A percentile compares a stretch with the other conserved stretches of the same genome.
Evolutionary conservation across 2,797 vertebrate genomes (phyloP).

Genomic region (Crenichthys baileyi): DNA sequence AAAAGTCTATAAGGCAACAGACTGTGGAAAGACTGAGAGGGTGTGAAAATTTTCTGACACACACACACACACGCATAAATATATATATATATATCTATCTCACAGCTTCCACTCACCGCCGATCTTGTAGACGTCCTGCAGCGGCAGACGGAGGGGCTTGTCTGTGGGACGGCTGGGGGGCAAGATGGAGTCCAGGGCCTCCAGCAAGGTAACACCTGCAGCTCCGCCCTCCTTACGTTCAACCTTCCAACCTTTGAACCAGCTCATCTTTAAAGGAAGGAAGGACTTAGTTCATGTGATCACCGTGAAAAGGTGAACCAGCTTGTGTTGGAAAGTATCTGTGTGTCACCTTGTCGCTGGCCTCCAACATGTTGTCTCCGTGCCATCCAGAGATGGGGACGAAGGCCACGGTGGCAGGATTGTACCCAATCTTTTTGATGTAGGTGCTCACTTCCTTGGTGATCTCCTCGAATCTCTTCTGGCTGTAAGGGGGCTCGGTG

Average conservation of each 20-base stretch:
- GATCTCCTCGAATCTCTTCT: conserved; percentile 83
- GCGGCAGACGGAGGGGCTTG: conserved; percentile 92
- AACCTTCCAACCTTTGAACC: conserved; percentile 97
- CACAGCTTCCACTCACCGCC: conserved; percentile 78
- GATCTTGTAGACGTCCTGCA: conserved; percentile 97
- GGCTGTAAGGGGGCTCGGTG: conserved; percentile 85
- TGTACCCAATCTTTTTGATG: conserved; percentile 89
- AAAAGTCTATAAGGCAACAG: not conserved
- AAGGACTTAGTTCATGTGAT: not conserved
- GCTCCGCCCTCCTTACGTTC: conserved; percentile 90
- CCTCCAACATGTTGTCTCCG: conserved; percentile 87
- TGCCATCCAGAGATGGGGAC: conserved; percentile 86
- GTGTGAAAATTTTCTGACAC: not conserved
- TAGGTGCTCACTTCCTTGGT: conserved; percentile 84
- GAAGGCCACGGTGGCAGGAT: conserved; percentile 80
- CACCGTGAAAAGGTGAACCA: not conserved
- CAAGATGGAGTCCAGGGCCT: conserved; percentile 92
- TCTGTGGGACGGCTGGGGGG: conserved; percentile 92
- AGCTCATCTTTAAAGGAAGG: conserved; percentile 84
- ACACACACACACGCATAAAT: not conserved
- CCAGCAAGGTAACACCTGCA: conserved; percentile 89
- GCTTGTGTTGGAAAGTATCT: no score
- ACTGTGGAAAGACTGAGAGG: not conserved
- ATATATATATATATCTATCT: not conserved
- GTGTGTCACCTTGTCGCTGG: conserved; percentile 73